A percentile compares a stretch with the other conserved stretches of the same genome.
Evolutionary conservation across 1,140 invertebrate species (phyloP).

Genomic region (Whitmania pigra): DNA sequence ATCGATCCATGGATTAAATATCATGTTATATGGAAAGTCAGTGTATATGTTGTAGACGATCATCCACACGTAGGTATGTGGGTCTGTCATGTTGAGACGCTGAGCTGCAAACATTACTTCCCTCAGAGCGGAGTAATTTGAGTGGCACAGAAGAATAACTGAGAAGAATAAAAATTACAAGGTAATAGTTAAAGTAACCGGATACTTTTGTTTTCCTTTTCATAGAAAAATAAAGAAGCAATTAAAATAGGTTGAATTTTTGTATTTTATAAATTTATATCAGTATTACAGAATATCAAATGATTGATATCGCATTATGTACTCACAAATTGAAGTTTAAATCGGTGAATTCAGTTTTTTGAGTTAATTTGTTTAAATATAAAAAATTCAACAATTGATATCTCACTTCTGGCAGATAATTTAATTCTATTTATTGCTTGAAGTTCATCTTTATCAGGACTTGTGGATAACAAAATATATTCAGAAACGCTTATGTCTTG

Average conservation of each 20-base stretch:
- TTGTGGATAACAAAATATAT: no score
- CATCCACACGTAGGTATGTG: not conserved
- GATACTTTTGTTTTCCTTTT: not conserved
- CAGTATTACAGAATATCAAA: not conserved
- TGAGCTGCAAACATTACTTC: not conserved
- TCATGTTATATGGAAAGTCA: not conserved
- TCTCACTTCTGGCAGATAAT: no score
- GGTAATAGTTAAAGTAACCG: not conserved
- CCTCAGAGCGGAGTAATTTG: not conserved
- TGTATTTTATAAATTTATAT: not conserved
- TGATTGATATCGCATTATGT: not conserved
- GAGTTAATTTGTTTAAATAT: no score
- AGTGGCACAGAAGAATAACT: conserved; percentile 11
- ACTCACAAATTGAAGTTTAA: not conserved
- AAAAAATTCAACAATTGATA: no score
- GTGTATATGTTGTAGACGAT: not conserved
- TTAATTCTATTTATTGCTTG: not conserved
- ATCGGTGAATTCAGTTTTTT: not conserved
- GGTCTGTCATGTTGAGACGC: not conserved
- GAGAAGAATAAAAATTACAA: not conserved
- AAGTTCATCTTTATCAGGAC: not conserved
- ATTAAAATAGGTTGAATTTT: not conserved
- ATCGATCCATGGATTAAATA: not conserved
- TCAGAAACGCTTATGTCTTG: no score
- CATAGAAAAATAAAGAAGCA: not conserved